phyloP scores from a whole-genome alignment of 2,797 vertebrate genomes.

The Acipenser oxyrinchus region DNA sequence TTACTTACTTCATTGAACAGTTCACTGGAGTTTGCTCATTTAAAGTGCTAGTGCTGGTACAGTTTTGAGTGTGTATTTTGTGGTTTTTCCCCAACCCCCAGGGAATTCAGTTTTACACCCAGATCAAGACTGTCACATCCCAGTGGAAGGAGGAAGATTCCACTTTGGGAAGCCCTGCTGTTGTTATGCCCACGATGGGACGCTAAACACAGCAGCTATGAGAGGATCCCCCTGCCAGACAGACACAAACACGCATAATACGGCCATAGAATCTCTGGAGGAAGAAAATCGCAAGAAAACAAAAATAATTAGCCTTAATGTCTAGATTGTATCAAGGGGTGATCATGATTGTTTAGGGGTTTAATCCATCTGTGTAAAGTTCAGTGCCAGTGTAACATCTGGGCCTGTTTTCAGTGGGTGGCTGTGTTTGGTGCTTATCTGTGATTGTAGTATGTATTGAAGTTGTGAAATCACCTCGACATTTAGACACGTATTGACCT shows the following conservation, averaged over 20 bases:
- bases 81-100: conserved; percentile 28
- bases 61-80: too few relatives aligned
- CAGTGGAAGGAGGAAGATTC: conserved; percentile 97
- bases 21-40: too few relatives aligned
- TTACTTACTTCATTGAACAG: too few relatives aligned
- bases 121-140: conserved; percentile 89
- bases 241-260: neutral
- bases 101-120: conserved; percentile 95
- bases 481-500: too few relatives aligned
- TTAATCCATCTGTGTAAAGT: too few relatives aligned
- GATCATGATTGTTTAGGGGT: neutral
- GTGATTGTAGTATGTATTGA: too few relatives aligned
- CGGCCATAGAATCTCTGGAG: neutral
- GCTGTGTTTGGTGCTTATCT: too few relatives aligned
- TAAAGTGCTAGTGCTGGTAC: too few relatives aligned
- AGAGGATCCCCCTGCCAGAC: neutral
- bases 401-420: too few relatives aligned
- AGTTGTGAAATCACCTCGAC: too few relatives aligned
- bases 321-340: conserved; percentile 13
- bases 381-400: too few relatives aligned
- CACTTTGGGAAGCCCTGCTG: conserved; percentile 75
- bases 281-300: conserved; percentile 12
- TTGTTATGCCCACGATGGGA: conserved; percentile 95
- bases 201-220: conserved; percentile 49
- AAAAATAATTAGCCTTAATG: conserved; percentile 28